Evolutionary conservation across 2,113 vertebrate species (phyloP).

Genomic region (Eidolon helvum): DNA sequence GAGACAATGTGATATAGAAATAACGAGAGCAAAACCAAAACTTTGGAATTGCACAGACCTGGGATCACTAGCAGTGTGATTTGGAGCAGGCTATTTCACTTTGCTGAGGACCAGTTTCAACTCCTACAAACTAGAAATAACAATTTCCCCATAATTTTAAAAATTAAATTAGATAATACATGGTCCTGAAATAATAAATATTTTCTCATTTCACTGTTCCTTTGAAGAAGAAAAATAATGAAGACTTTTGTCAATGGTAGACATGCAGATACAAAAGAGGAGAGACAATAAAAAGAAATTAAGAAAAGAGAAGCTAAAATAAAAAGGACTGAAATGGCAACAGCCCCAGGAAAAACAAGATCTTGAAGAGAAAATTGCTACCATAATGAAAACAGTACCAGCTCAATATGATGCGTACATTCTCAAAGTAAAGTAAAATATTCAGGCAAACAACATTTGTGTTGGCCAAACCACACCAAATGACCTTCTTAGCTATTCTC

Average conservation of each 20-base stretch:
- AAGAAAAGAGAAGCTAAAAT: background rate
- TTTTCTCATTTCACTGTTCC: background rate
- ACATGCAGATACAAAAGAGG: background rate
- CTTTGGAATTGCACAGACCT: background rate
- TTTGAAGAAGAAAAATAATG: background rate
- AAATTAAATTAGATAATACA: background rate
- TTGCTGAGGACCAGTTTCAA: background rate
- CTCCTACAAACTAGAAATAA: background rate
- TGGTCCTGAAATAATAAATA: background rate
- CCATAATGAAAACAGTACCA: background rate
- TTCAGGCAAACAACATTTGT: background rate
- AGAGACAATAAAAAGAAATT: fast-evolving
- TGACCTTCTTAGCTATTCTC: background rate
- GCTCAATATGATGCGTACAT: too few species aligned
- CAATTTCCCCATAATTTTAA: background rate
- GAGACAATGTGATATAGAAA: background rate
- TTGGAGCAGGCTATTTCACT: background rate
- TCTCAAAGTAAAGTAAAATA: background rate
- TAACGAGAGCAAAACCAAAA: background rate
- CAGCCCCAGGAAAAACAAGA: background rate
- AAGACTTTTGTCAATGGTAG: background rate
- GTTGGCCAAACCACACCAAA: background rate
- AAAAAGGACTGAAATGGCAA: background rate
- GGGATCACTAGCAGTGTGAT: too few species aligned
- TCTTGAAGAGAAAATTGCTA: background rate